phyloP scores from a whole-genome alignment of 1,140 invertebrate genomes.

The Ctenoplectra terminalis region DNA sequence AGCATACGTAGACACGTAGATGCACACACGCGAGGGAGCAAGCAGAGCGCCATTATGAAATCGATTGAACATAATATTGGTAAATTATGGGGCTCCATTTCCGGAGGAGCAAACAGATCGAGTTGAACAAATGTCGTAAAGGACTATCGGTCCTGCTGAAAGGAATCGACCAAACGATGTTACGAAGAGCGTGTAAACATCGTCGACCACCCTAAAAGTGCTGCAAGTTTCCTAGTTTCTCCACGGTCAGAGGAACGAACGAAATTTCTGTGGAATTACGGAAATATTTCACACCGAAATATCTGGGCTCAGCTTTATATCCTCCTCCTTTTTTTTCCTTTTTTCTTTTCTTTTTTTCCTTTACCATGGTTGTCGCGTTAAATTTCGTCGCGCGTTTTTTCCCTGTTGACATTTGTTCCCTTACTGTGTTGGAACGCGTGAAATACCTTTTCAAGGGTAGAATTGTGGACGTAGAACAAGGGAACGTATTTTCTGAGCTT shows the following conservation, averaged over 20 bases:
- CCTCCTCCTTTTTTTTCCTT: background rate
- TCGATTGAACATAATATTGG: conserved; percentile 5
- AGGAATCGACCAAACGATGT: background rate
- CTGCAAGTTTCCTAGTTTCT: background rate
- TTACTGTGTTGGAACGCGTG: background rate
- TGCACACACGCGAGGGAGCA: background rate
- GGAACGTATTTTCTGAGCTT: too few species aligned
- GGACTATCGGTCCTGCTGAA: background rate
- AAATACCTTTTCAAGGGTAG: background rate
- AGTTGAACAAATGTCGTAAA: background rate
- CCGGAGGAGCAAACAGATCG: background rate
- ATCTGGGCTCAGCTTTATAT: background rate
- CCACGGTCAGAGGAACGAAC: background rate
- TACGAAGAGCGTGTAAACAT: background rate
- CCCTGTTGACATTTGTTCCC: background rate
- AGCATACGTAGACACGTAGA: background rate
- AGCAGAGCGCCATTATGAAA: background rate
- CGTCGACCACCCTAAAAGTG: background rate
- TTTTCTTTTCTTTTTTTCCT: background rate
- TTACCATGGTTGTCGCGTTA: background rate
- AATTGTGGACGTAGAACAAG: background rate
- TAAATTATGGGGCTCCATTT: conserved; percentile 17
- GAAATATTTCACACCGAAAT: background rate
- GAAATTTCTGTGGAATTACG: conserved; percentile 1
- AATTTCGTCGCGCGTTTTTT: background rate